Evolutionary conservation across 2,888 invertebrate species (phyloP).

Genomic region (Andrena camellia): DNA sequence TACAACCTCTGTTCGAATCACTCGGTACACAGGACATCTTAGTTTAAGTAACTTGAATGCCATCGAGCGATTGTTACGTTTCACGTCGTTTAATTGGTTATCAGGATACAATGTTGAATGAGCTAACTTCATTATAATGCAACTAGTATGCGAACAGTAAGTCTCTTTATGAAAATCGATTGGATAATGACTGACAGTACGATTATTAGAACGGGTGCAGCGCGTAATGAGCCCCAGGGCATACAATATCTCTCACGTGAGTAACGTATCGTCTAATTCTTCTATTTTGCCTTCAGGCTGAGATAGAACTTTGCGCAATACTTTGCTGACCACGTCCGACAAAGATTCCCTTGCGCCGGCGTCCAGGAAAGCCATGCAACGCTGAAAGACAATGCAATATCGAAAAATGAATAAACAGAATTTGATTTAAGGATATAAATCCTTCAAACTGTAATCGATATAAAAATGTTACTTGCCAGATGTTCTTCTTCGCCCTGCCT

Average conservation of each 20-base stretch:
- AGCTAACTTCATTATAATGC: conserved; percentile 65
- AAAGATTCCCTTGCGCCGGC: conserved; percentile 95
- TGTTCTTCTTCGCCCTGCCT: conserved; percentile 91
- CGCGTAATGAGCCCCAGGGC: conserved; percentile 70
- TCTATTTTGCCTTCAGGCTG: conserved; percentile 95
- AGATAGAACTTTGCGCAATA: conserved; percentile 91
- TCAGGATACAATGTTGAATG: conserved; percentile 69
- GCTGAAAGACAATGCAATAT: conserved; percentile 85
- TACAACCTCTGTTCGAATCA: conserved; percentile 50
- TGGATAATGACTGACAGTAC: conserved; percentile 61
- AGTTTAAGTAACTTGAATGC: conserved; percentile 68
- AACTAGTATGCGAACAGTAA: conserved; percentile 60
- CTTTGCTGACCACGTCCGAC: conserved; percentile 95
- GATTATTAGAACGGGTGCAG: conserved; percentile 64
- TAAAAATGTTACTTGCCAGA: conserved; percentile 86
- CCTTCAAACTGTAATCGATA: background rate
- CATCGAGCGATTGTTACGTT: conserved; percentile 61
- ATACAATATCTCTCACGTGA: conserved; percentile 88
- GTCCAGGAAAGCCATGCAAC: conserved; percentile 92
- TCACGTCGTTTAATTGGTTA: conserved; percentile 70
- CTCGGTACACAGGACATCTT: conserved; percentile 54
- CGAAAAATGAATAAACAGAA: conserved; percentile 11
- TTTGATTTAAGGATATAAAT: background rate
- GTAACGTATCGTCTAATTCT: conserved; percentile 96
- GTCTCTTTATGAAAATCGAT: conserved; percentile 62